Conservation (phyloP, 2,888 invertebrate species). For the Syrphus vitripennis region DNA sequence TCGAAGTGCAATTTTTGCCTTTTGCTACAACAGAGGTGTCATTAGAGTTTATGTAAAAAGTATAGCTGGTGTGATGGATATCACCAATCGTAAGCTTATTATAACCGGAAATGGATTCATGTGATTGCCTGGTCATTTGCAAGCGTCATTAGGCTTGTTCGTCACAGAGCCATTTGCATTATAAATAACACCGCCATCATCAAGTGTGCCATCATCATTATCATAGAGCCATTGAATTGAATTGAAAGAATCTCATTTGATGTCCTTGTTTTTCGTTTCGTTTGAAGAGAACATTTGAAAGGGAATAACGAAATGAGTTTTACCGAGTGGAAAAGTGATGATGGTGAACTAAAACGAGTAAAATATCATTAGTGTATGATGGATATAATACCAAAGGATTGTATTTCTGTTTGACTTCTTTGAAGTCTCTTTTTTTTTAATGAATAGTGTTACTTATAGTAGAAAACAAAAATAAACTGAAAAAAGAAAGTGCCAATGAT, state of each 20-base stretch:
- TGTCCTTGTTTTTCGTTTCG: not conserved
- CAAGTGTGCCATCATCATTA: not conserved
- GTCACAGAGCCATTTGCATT: constrained; percentile 15
- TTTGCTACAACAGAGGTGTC: not conserved
- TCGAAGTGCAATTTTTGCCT: not conserved
- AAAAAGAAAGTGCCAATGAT: not conserved
- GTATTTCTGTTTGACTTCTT: not conserved
- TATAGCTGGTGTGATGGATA: constrained; percentile 14
- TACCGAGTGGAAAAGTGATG: not conserved
- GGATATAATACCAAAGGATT: not conserved
- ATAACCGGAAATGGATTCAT: constrained; percentile 19
- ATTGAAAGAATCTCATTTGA: constrained; percentile 20
- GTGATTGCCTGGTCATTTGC: constrained; percentile 46
- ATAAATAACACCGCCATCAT: constrained; percentile 5
- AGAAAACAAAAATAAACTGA: no score
- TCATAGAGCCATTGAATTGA: not conserved
- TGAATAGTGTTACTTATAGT: not conserved
- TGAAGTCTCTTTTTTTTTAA: not conserved
- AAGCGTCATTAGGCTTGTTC: constrained; percentile 21
- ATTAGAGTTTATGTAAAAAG: constrained; percentile 17
- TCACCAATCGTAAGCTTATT: constrained; percentile 12
- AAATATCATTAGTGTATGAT: not conserved
- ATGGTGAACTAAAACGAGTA: not conserved
- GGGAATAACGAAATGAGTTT: constrained; percentile 1
- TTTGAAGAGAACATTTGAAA: constrained; percentile 14